Evolutionary conservation across 2,888 invertebrate genomes (phyloP), one percentile per base, ranked within the genome.

Genomic region (Drosophila meridiana): DNA sequence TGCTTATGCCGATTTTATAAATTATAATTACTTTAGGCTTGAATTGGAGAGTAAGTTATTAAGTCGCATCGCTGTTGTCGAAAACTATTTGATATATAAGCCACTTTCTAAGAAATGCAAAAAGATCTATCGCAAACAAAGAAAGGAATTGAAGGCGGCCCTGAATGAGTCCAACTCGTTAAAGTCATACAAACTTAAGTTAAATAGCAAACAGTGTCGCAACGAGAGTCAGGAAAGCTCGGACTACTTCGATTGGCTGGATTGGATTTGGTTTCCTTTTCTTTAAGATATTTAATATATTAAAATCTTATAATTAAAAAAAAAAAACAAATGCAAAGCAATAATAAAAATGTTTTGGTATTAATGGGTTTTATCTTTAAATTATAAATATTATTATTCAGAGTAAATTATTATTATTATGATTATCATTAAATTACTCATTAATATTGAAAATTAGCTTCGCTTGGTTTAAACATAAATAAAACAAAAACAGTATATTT

Each of bases 31-130:
- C 13, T 20, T 50, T 2, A 42, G 76, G 43, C 45, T 76, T 4
- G 53, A 72, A 20, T 38, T 76, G 55, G 76, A 76, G n/a, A 48
- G 36, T 1, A 57, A 76, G 1, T 4, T 77, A 14, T 9, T 2
- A 4, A 36, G 32, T 8, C 42, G 55, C 26, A 67, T 76, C 14
- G 71, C 61, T 0, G 58, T 76, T n/a, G 45, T 50, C 28, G 65
- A 76, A 2, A 50, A 32, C 13, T 56, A 40, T 26, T 50, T 76
- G 13, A 13, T 36, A 9, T 4, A 40, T n/a, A 48, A 47, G 4
- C 13, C 13, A 6, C 9, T 59, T 2, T 26, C 26, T 3, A 20
- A 28, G 9, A 7, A 47, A 20, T 76, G 76, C n/a, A 63, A n/a
- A 30, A 8, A 14, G 0, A 61, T 50, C 26, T 76, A 72, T 52